Evolutionary conservation across 2,888 invertebrate genomes (phyloP), one percentile per base, ranked within the genome.

Genomic region (Athetis lepigone): DNA sequence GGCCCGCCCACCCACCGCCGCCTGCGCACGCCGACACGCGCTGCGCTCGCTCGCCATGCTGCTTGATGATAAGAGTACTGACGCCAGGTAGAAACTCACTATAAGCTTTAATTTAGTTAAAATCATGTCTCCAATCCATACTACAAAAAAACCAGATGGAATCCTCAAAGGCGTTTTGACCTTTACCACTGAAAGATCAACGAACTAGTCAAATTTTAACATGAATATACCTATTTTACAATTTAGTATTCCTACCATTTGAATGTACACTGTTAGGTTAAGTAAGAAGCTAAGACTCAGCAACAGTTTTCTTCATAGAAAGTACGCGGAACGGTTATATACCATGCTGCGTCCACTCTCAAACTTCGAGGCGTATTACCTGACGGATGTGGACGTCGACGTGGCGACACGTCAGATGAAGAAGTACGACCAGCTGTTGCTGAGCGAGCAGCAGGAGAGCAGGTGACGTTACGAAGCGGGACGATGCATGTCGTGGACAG

Each of bases 291-390:
- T n/a, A 33, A 33, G 33, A 33, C n/a, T n/a, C 13, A 52, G 2
- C n/a, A 40, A 16, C 1, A 9, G 13, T 19, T 63, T 33, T 27
- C 16, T 39, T 18, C 33, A 11, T 76, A 95, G 96, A 77, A 95
- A 95, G 83, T 96, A 95, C 82, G 96, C 95, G 0, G 95, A 96
- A 74, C 92, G 96, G 4, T 86, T 96, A 0, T 96, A 95, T 85
- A 87, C 90, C 6, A 93, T 96, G 86, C 87, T 96, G 36, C 90
- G 94, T 5, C 95, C 95, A 3, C 93, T 96, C 4, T 78, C 90
- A 5, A 92, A 92, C 83, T 96, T 96, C 77, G 95, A 96, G 50
- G 91, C 95, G 0, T 96, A 94, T 80, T 92, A 95, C 75, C 83
- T 94, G 13, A 92, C 90, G 0, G 95, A 95, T 49, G 93, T 94